A percentile compares a stretch with the other conserved stretches of the same genome.
These are phyloP conservation scores for Pangasianodon hypophthalmus DNA, from an alignment of 2,113 vertebrate species.

Conservation along the genomic window DNA sequence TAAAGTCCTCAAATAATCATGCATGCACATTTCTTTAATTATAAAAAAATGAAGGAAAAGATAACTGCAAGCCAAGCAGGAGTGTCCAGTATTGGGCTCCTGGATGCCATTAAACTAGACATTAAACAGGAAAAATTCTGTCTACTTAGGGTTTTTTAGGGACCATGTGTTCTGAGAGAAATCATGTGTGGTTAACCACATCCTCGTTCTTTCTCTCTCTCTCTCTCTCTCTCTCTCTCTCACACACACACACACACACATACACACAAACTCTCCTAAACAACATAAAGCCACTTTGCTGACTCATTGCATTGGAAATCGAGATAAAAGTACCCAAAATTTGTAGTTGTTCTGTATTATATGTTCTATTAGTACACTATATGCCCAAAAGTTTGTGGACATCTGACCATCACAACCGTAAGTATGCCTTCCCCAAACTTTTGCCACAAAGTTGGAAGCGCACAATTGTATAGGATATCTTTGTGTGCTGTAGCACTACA, in stretches of 20 bases:
- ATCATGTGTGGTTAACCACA: background rate
- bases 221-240: background rate
- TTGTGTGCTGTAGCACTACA: background rate
- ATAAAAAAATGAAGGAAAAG: slow-evolving; percentile 9
- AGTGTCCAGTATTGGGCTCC: background rate
- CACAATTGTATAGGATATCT: background rate
- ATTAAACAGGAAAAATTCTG: background rate
- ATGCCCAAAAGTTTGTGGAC: background rate
- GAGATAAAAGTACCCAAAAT: background rate
- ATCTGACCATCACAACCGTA: background rate
- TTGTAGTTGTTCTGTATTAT: background rate
- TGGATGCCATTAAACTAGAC: background rate
- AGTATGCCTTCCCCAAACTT: too few relatives aligned
- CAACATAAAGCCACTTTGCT: background rate
- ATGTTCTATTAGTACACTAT: background rate
- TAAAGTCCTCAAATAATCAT: slow-evolving; percentile 47
- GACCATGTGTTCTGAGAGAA: background rate
- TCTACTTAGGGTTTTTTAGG: background rate
- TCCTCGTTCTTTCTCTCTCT: background rate
- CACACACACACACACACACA: background rate
- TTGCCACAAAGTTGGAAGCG: background rate
- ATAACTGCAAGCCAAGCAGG: background rate
- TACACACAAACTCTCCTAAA: background rate
- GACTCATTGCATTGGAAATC: background rate
- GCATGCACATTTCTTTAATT: background rate